Conservation (phyloP, 1,140 invertebrate species). For the Oreohelix idahoensis region DNA sequence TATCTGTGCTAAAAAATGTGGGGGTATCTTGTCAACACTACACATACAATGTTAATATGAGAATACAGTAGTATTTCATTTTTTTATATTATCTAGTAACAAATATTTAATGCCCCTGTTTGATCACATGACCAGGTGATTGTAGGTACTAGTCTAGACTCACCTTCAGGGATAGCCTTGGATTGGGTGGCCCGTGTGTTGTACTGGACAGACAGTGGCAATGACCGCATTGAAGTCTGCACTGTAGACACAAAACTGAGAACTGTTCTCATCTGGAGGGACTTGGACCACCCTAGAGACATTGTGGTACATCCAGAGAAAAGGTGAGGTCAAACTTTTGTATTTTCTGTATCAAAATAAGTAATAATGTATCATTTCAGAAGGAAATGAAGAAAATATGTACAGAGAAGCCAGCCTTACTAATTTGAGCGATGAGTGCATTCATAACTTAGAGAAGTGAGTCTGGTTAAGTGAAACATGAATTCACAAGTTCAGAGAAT, state of each 20-base stretch:
- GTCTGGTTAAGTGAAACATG: too few species aligned
- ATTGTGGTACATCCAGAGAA: conserved; percentile 91
- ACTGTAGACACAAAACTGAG: conserved; percentile 83
- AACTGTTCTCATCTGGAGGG: conserved; percentile 84
- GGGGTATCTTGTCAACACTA: too few species aligned
- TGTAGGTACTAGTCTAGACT: conserved; percentile 81
- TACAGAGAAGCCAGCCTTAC: too few species aligned
- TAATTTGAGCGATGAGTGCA: too few species aligned
- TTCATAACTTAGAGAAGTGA: too few species aligned
- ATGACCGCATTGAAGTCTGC: conserved; percentile 91
- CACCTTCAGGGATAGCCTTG: conserved; percentile 90
- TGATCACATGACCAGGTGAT: conserved; percentile 76
- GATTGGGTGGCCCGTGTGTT: conserved; percentile 94
- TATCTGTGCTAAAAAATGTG: too few species aligned
- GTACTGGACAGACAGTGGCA: conserved; percentile 96
- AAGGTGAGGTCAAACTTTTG: conserved; percentile 78
- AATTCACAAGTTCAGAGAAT: too few species aligned
- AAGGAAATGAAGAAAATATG: too few species aligned
- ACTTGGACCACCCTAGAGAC: conserved; percentile 91
- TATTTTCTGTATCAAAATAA: background rate
- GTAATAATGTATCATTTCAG: too few species aligned
- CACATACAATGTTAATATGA: too few species aligned
- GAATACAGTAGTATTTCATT: too few species aligned
- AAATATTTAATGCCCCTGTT: background rate
- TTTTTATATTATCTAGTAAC: too few species aligned